Conservation (phyloP, 2,113 vertebrate genomes). For the Colistium nudipinnis region DNA sequence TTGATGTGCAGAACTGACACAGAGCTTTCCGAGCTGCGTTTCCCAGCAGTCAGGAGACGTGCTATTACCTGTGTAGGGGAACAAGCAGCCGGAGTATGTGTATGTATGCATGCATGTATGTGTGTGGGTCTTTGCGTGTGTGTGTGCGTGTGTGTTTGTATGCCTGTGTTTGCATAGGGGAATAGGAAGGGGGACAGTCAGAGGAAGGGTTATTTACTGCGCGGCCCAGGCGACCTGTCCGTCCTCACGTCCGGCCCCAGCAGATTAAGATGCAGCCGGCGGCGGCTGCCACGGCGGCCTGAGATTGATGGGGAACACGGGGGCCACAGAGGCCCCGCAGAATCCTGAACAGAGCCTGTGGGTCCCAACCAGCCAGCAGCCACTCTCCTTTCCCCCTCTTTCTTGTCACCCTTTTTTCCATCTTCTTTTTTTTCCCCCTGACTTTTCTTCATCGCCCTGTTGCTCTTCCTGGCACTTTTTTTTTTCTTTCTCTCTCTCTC, state of each 20-base stretch:
- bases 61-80: slow-evolving; percentile 8
- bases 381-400: slow-evolving; percentile 19
- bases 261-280: slow-evolving; percentile 78
- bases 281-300: slow-evolving; percentile 66
- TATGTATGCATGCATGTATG: slow-evolving; percentile 9
- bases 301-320: slow-evolving; percentile 79
- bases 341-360: slow-evolving; percentile 70
- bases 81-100: slow-evolving; percentile 9
- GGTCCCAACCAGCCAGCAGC: slow-evolving; percentile 23
- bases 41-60: slow-evolving; percentile 10
- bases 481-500: background rate
- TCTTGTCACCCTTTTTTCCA: slow-evolving; percentile 55
- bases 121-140: slow-evolving; percentile 5
- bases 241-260: slow-evolving; percentile 77
- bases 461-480: slow-evolving; percentile 45
- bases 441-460: slow-evolving; percentile 56
- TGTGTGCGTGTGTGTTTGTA: slow-evolving; percentile 15
- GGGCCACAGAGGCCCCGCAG: slow-evolving; percentile 67
- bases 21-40: background rate
- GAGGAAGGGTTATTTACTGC: slow-evolving; percentile 77
- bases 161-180: slow-evolving; percentile 34
- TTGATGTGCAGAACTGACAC: slow-evolving; percentile 12
- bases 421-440: slow-evolving; percentile 30
- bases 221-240: slow-evolving; percentile 72
- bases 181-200: slow-evolving; percentile 60